Base-by-base conservation (phyloP, 2,113 vertebrate genomes). In the Dicerorhinus sumatrensis region DNA sequence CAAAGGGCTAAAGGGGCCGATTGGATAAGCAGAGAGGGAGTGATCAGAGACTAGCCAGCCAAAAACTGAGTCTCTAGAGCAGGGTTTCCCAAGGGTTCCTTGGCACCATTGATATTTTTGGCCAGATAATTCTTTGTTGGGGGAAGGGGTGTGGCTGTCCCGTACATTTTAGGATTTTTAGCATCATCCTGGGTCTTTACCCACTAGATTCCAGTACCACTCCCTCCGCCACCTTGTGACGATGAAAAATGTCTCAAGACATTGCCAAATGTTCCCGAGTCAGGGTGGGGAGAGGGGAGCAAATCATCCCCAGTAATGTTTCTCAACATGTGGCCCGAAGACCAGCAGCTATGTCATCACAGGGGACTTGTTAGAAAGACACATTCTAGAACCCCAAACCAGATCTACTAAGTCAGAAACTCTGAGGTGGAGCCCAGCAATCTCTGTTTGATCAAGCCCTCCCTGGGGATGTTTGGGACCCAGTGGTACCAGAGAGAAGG, bases 81-180 rank as follows among this genome's bases (percentile, higher is more conserved):
- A 56, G 13, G 3, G 2, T 17, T 92, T 60, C 75, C 80, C 21
- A 83, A 69, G 27, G 20, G 11, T 91, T 79, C 25, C 29, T 76
- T 39, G 18, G 51, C 33, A 48, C 1, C 17, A 51, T 2, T 63
- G 51, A 23, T 54, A 62, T 23, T 94, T 94, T 42, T 27, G 46
- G 27, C 42, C 46, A 29, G 79, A 75, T 39, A n/a, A 63, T 63
- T 91, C 54, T 85, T 89, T 77, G 21, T 51, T 58, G 21, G 11
- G 7, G 8, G 33, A 4, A 31, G 21, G 2, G 5, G 3, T 62
- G 17, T 25, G 2, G 9, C 20, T 84, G n/a, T 51, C 8, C 9
- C 51, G 39, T 76, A n/a, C 46, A 65, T 83, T 72, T 94, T 39
- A 75, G 56, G 46, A 88, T 69, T 18, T 56, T 75, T 51, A 89